Conservation (phyloP, 2,113 vertebrate species). For the Pipa parva region DNA sequence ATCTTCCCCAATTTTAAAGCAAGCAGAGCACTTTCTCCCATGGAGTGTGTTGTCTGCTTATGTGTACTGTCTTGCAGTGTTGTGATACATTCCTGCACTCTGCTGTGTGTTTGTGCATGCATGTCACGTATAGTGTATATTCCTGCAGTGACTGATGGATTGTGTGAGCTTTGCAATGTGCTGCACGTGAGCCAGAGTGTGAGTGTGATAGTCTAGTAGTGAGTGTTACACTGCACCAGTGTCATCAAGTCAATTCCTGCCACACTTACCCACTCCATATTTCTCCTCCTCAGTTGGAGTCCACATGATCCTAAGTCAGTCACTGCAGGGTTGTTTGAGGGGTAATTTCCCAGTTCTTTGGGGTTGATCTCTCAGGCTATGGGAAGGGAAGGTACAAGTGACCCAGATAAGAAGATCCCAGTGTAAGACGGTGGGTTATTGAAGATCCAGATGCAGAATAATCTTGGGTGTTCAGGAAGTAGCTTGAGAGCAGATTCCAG, state of each 20-base stretch:
- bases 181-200: background rate
- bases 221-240: background rate
- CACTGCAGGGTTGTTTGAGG: constrained; percentile 39
- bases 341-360: background rate
- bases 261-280: constrained; percentile 87
- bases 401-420: background rate
- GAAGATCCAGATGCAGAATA: background rate
- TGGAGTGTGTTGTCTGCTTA: background rate
- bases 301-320: constrained; percentile 79
- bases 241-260: background rate
- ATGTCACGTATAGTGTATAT: constrained; percentile 2
- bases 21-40: background rate
- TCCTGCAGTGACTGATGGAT: background rate
- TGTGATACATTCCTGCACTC: background rate
- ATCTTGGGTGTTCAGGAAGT: background rate
- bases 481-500: background rate
- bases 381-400: background rate
- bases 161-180: background rate
- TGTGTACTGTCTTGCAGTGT: constrained; percentile 9
- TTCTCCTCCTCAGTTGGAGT: constrained; percentile 89
- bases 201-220: background rate
- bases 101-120: constrained; percentile 8
- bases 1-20: too few species aligned
- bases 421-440: background rate
- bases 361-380: background rate